These are phyloP conservation scores for Dryobates pubescens DNA, from an alignment of 2,797 vertebrate species.

Conservation along the genomic window DNA sequence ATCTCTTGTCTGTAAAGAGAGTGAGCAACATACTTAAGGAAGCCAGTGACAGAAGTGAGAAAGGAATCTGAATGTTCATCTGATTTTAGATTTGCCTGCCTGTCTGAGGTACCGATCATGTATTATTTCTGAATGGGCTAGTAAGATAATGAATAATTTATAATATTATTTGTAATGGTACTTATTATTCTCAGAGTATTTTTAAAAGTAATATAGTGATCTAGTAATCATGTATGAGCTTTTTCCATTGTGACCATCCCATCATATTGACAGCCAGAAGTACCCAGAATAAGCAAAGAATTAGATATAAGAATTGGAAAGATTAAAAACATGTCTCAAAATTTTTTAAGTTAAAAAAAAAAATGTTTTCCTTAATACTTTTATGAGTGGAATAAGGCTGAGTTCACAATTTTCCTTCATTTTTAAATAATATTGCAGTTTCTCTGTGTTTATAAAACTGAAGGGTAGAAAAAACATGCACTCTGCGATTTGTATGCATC, in stretches of 20 bases:
- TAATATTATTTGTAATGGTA: background rate
- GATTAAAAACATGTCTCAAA: background rate
- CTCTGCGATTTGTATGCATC: rapidly evolving
- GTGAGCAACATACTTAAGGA: background rate
- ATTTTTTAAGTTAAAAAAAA: background rate
- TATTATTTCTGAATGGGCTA: background rate
- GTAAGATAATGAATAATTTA: background rate
- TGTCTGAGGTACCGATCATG: background rate
- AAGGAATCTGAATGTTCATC: background rate
- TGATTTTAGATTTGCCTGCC: background rate
- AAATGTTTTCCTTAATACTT: background rate
- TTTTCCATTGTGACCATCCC: rapidly evolving
- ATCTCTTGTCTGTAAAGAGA: background rate
- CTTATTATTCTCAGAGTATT: background rate
- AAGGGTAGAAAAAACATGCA: background rate
- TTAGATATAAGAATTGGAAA: background rate
- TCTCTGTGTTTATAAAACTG: background rate
- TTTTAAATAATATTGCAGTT: background rate
- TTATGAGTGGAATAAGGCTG: background rate
- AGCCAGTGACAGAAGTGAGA: background rate
- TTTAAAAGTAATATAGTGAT: background rate
- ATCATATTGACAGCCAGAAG: background rate
- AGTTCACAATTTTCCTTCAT: background rate
- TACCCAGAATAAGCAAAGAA: background rate
- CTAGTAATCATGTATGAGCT: background rate